These are phyloP conservation scores for Gymnarchus niloticus DNA, from an alignment of 2,113 vertebrate genomes.

Conservation along the genomic window DNA sequence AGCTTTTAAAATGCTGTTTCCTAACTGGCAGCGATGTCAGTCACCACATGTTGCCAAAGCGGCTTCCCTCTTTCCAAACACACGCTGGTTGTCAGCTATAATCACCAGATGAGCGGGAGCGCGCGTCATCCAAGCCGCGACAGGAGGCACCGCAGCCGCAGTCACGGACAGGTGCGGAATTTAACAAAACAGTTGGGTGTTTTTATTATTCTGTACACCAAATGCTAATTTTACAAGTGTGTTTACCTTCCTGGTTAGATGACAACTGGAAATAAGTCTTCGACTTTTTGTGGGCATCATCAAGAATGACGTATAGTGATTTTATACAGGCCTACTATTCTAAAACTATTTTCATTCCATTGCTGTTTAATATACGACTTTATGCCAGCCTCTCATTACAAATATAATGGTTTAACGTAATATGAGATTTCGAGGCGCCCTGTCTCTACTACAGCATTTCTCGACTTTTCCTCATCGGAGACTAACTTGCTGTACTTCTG, in stretches of 20 bases:
- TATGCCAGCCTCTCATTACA: too few species aligned
- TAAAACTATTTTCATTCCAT: too few species aligned
- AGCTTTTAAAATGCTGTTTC: too few species aligned
- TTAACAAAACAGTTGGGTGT: background rate
- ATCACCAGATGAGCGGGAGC: too few species aligned
- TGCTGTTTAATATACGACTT: too few species aligned
- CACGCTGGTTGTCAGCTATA: too few species aligned
- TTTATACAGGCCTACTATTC: background rate
- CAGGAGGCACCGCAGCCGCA: background rate
- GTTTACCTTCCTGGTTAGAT: background rate
- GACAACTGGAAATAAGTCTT: background rate
- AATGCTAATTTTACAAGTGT: background rate
- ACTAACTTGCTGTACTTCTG: background rate
- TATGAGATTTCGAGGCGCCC: too few species aligned
- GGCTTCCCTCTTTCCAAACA: too few species aligned
- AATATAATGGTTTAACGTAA: too few species aligned
- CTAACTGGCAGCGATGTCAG: too few species aligned
- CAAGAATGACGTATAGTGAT: background rate
- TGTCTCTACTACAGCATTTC: too few species aligned
- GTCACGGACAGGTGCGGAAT: background rate
- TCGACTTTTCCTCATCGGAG: background rate
- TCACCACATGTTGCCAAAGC: too few species aligned
- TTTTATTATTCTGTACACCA: background rate
- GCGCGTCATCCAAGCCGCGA: background rate
- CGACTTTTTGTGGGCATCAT: background rate